A percentile compares a stretch with the other conserved stretches of the same genome.
These are phyloP conservation scores for Platycnemis pennipes DNA, from an alignment of 2,888 invertebrate genomes.

Conservation along the genomic window DNA sequence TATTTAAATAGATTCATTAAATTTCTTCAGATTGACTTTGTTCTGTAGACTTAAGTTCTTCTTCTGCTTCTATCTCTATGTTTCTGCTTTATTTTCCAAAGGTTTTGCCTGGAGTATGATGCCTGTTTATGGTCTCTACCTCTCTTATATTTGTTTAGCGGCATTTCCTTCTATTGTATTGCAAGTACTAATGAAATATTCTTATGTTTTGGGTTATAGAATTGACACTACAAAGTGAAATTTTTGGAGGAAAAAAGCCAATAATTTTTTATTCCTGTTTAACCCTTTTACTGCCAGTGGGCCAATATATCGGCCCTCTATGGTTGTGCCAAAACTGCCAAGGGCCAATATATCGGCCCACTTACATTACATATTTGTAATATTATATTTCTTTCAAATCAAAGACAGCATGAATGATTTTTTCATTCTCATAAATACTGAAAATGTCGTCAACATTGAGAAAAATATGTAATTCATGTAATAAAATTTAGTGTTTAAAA, in stretches of 20 bases:
- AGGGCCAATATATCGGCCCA: too few species aligned
- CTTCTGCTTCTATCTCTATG: slow-evolving; percentile 36
- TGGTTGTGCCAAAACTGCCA: too few species aligned
- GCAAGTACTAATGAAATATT: slow-evolving; percentile 51
- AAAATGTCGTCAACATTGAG: too few species aligned
- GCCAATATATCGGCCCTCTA: too few species aligned
- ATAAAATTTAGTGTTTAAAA: too few species aligned
- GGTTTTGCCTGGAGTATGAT: slow-evolving; percentile 55
- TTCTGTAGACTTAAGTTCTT: not conserved
- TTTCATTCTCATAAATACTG: too few species aligned
- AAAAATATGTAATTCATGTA: too few species aligned
- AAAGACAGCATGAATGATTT: too few species aligned
- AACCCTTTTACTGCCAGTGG: too few species aligned
- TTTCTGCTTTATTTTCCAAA: slow-evolving; percentile 48
- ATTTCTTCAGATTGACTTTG: not conserved
- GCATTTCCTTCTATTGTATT: slow-evolving; percentile 24
- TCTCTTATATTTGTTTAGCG: slow-evolving; percentile 45
- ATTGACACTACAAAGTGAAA: not conserved
- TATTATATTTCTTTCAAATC: too few species aligned
- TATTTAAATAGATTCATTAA: not conserved
- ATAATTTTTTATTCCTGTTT: too few species aligned
- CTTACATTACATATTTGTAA: too few species aligned
- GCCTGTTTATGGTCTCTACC: slow-evolving; percentile 43
- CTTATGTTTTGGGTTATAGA: not conserved
- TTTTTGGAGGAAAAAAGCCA: not conserved